Base-by-base conservation (phyloP, 2,113 vertebrate species). In the Bombycilla garrulus region DNA sequence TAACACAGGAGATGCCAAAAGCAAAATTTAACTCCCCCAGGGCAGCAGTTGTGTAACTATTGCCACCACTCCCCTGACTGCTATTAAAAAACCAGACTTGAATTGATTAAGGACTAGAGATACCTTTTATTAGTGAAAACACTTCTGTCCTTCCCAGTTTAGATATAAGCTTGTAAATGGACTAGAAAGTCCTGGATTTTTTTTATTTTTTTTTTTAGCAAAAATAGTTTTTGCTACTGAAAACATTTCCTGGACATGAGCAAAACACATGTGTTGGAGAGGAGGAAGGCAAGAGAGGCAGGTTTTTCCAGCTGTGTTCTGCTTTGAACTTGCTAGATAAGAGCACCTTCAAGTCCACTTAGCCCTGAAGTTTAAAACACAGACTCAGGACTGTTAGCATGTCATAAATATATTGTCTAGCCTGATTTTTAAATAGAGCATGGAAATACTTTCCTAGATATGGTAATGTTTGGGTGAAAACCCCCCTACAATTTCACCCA, bases 1-100 rank as follows among this genome's bases (percentile, higher is more conserved):
- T 92, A 95, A 93, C 60, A 38, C 71, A 91, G 80, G 58, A 83
- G 91, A 94, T 77, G 71, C 79, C 94, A 95, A 96, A 95, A 74
- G 50, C 45, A 95, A 92, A 93, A 93, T 71, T 91, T 92, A 92
- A 96, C 83, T 92, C 88, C 84, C 80, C 57, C 50, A 64, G 76
- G 71, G 31, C 50, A 92, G 82, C 36, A 93, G 67, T 88, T 93
- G 67, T 77, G 33, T 88, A 97, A 93, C 58, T 66, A 56, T 40
- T 92, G 80, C 86, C 72, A 92, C 91, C 6, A 18, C 76, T 90
- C n/a, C 67, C 56, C 69, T 81, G 60, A 83, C 29, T 66, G 71
- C 66, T 94, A 62, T 56, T 95, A 92, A 81, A 88, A 86, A 90
- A 15, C 0, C 50, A 54, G 65, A 50, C 45, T 64, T 77, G 44